These are phyloP conservation scores for Antennarius maculatus DNA, from an alignment of 2,797 vertebrate species.

Conservation along the genomic window DNA sequence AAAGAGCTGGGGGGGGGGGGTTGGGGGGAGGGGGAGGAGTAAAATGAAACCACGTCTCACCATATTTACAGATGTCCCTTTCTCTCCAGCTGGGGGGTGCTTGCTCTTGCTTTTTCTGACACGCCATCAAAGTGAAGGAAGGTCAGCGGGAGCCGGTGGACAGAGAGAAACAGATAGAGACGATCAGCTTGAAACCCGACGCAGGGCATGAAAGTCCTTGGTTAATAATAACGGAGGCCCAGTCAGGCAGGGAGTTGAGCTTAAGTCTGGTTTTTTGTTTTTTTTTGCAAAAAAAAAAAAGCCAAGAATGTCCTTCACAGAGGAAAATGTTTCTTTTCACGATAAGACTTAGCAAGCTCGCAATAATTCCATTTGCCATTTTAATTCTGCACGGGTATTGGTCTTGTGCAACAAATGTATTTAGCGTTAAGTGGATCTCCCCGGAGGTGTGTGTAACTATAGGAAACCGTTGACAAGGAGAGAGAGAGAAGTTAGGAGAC, in stretches of 20 bases:
- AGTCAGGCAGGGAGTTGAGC: slow-evolving; percentile 43
- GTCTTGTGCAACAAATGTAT: slow-evolving; percentile 26
- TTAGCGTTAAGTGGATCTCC: slow-evolving; percentile 24
- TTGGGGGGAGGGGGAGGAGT: not conserved
- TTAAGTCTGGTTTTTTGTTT: slow-evolving; percentile 36
- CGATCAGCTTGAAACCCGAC: slow-evolving; percentile 54
- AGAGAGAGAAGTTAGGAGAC: slow-evolving; percentile 33
- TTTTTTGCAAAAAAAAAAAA: slow-evolving; percentile 7
- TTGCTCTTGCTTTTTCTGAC: slow-evolving; percentile 84
- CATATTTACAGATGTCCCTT: slow-evolving; percentile 80
- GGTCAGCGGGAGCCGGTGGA: slow-evolving; percentile 62
- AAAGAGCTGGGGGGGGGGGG: slow-evolving; percentile 12
- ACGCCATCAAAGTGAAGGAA: slow-evolving; percentile 58
- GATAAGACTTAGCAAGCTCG: slow-evolving; percentile 23
- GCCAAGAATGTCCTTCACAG: slow-evolving; percentile 46
- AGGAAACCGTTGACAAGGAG: slow-evolving; percentile 70
- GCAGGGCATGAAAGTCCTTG: slow-evolving; percentile 62
- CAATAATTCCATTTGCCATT: slow-evolving; percentile 13
- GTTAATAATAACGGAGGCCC: slow-evolving; percentile 59
- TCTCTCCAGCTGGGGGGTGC: slow-evolving; percentile 78
- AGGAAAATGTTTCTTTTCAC: slow-evolving; percentile 25
- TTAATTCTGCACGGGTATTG: slow-evolving; percentile 7
- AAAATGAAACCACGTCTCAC: slow-evolving; percentile 69
- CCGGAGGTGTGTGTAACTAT: slow-evolving; percentile 57
- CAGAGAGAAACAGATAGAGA: slow-evolving; percentile 61